Percentiles rank a stretch among this genome's conserved stretches.
Evolutionary conservation across 2,113 vertebrate species (phyloP).

Genomic region (Brienomyrus longianalis): DNA sequence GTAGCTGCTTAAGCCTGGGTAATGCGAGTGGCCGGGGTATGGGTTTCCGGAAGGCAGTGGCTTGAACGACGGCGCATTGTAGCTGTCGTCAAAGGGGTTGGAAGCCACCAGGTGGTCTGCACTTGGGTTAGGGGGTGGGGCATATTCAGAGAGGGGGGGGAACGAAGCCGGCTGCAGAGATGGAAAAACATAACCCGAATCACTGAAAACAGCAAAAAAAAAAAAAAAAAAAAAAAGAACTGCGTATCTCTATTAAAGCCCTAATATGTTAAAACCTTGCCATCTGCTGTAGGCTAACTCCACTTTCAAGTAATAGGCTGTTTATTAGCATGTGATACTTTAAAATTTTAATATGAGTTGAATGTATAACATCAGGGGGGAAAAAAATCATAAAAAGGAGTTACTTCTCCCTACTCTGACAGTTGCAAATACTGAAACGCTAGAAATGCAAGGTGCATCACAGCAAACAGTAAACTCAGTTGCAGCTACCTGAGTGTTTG

Average conservation of each 20-base stretch:
- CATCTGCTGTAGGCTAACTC: not conserved
- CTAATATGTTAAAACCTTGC: not conserved
- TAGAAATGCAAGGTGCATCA: slow-evolving; percentile 12
- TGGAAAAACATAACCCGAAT: slow-evolving; percentile 40
- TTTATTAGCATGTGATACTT: not conserved
- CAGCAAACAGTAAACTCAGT: not conserved
- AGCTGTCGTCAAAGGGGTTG: slow-evolving; percentile 81
- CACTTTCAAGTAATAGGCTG: not conserved
- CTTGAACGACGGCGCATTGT: slow-evolving; percentile 63
- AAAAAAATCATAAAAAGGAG: not conserved
- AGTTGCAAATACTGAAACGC: not conserved
- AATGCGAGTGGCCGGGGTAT: slow-evolving; percentile 57
- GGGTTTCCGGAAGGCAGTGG: slow-evolving; percentile 58
- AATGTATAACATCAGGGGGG: not conserved
- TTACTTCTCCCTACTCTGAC: not conserved
- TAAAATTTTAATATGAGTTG: not conserved
- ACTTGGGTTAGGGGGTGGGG: slow-evolving; percentile 73
- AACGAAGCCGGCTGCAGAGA: slow-evolving; percentile 62
- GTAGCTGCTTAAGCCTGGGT: slow-evolving; percentile 63
- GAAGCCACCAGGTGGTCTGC: slow-evolving; percentile 76
- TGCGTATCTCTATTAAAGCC: not conserved
- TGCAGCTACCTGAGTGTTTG: slow-evolving; percentile 63
- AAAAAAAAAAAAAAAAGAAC: not conserved
- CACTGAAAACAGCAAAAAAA: not conserved
- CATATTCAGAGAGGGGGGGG: slow-evolving; percentile 73